phyloP scores from a whole-genome alignment of 2,888 invertebrate genomes.

The Stenotaenia linearis region DNA sequence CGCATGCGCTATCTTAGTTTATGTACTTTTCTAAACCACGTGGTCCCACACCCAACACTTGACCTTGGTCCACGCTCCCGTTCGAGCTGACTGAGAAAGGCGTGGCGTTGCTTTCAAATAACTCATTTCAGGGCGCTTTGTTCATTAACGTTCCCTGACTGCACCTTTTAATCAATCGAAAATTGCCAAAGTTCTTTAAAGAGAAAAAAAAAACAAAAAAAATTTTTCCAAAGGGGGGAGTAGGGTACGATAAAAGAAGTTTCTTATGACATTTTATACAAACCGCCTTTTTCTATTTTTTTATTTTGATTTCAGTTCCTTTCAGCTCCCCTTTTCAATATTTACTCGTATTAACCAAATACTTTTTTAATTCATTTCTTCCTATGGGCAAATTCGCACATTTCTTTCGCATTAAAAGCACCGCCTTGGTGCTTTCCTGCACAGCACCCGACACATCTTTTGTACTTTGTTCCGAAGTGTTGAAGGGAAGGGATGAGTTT shows the following conservation, averaged over 20 bases:
- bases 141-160: not conserved
- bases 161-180: not conserved
- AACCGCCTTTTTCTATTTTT: not conserved
- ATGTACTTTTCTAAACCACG: not conserved
- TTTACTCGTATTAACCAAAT: not conserved
- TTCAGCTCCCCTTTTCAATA: not conserved
- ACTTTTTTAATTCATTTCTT: not conserved
- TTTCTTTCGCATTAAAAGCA: not conserved
- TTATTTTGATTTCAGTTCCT: not conserved
- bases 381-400: not conserved
- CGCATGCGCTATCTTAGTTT: slow-evolving; percentile 20
- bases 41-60: not conserved
- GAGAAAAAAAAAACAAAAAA: not conserved
- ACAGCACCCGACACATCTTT: not conserved
- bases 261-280: not conserved
- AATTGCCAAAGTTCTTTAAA: not conserved
- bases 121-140: not conserved
- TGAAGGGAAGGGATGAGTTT: not conserved
- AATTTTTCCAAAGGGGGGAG: too few species aligned
- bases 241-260: too few species aligned
- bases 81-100: not conserved
- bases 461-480: not conserved
- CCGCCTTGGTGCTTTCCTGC: not conserved
- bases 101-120: not conserved
- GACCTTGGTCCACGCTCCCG: not conserved